Conservation (phyloP, 2,888 invertebrate genomes). For the Lepidocyrtoides sp. region DNA sequence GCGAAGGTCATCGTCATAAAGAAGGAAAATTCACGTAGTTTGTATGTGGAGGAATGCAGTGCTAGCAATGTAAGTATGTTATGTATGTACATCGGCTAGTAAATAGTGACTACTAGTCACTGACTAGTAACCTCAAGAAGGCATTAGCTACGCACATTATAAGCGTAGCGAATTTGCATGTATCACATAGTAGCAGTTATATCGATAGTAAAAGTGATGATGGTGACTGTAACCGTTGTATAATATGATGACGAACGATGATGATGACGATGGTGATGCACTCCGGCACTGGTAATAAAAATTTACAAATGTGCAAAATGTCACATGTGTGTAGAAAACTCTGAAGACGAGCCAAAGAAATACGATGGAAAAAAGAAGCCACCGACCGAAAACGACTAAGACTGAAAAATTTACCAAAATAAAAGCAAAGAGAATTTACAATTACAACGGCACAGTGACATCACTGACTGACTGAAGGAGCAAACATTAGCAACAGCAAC, state of each 20-base stretch:
- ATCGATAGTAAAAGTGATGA: too few species aligned
- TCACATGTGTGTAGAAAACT: slow-evolving; percentile 34
- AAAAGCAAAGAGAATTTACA: slow-evolving; percentile 27
- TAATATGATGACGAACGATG: not conserved
- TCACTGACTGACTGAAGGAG: not conserved
- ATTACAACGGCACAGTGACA: not conserved
- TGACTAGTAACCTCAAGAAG: too few species aligned
- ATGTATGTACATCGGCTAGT: too few species aligned
- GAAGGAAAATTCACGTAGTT: too few species aligned
- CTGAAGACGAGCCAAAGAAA: slow-evolving; percentile 40
- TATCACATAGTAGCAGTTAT: too few species aligned
- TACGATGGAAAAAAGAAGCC: slow-evolving; percentile 6
- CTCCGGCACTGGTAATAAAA: slow-evolving; percentile 12
- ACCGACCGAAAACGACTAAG: slow-evolving; percentile 23
- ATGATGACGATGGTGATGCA: not conserved
- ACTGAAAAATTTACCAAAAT: not conserved
- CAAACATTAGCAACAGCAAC: not conserved
- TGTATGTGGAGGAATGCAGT: too few species aligned
- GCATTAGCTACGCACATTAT: too few species aligned
- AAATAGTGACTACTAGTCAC: too few species aligned
- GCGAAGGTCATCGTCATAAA: too few species aligned
- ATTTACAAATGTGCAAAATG: slow-evolving; percentile 55
- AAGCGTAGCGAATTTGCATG: too few species aligned
- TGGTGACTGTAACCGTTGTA: too few species aligned
- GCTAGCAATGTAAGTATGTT: too few species aligned